phyloP scores from a whole-genome alignment of 2,797 vertebrate species.

The Eulemur mongoz region DNA sequence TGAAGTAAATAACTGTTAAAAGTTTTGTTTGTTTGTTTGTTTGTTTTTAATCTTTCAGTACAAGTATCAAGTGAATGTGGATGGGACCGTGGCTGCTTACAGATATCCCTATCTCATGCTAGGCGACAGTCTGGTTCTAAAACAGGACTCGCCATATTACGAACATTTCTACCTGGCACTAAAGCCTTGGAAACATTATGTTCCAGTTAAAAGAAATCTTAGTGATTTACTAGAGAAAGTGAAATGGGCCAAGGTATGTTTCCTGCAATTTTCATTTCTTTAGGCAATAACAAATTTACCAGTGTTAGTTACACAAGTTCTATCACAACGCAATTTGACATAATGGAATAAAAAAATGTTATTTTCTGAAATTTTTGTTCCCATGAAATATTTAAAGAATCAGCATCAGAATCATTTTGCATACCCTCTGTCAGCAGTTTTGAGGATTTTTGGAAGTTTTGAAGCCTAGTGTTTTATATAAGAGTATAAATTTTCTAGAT shows the following conservation, averaged over 20 bases:
- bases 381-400: neutral
- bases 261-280: neutral
- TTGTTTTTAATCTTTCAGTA: conserved; percentile 83
- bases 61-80: conserved; percentile 96
- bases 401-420: neutral
- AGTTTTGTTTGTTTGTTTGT: neutral
- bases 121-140: conserved; percentile 94
- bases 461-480: neutral
- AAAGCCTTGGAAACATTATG: conserved; percentile 90
- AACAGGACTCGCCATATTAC: conserved; percentile 94
- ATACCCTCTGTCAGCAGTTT: neutral
- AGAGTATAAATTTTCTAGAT: conserved; percentile 35
- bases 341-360: neutral
- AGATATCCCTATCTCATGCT: conserved; percentile 95
- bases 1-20: neutral
- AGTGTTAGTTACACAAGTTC: neutral
- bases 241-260: conserved; percentile 91
- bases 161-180: conserved; percentile 93
- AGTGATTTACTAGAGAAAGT: conserved; percentile 92
- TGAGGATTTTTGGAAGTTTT: neutral
- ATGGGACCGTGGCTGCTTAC: conserved; percentile 95
- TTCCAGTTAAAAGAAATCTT: conserved; percentile 91
- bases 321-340: neutral
- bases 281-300: neutral
- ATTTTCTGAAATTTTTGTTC: conserved; percentile 25